Conservation (phyloP, 2,888 invertebrate genomes). For the Villa cingulata region DNA sequence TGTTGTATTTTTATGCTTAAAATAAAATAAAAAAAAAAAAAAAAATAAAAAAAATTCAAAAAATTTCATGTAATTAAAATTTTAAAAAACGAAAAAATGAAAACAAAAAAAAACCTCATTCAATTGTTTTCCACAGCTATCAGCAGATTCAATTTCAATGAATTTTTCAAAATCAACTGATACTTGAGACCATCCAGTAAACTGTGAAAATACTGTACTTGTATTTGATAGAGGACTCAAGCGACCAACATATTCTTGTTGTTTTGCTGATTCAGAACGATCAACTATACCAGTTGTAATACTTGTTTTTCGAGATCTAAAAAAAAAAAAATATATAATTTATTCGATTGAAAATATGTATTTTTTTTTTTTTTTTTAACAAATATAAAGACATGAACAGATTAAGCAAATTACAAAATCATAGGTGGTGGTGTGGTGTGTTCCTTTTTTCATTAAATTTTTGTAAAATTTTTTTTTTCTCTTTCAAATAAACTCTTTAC, state of each 20-base stretch:
- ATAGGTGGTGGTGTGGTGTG: too few species aligned
- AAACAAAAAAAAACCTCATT: constrained; percentile 22
- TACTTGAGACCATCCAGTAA: constrained; percentile 29
- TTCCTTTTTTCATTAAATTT: too few species aligned
- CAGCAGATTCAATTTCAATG: constrained; percentile 31
- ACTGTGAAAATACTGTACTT: constrained; percentile 18
- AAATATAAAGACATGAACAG: too few species aligned
- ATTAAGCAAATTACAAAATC: too few species aligned
- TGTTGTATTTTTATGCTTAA: constrained; percentile 6
- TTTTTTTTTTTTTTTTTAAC: too few species aligned
- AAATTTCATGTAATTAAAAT: neutral
- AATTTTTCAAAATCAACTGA: constrained; percentile 34
- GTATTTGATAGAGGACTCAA: constrained; percentile 33
- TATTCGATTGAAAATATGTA: too few species aligned
- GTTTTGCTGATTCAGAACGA: constrained; percentile 32
- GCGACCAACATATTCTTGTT: constrained; percentile 33
- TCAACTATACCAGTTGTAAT: constrained; percentile 49
- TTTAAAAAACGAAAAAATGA: too few species aligned
- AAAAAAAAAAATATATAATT: neutral
- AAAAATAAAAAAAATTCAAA: neutral
- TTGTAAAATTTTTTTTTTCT: too few species aligned
- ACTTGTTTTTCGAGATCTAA: constrained; percentile 43
- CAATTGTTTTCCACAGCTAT: constrained; percentile 20
- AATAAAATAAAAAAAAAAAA: too few species aligned
- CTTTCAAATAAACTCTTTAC: too few species aligned